phyloP scores from a whole-genome alignment of 2,113 vertebrate species.

The Montifringilla adamsi region DNA sequence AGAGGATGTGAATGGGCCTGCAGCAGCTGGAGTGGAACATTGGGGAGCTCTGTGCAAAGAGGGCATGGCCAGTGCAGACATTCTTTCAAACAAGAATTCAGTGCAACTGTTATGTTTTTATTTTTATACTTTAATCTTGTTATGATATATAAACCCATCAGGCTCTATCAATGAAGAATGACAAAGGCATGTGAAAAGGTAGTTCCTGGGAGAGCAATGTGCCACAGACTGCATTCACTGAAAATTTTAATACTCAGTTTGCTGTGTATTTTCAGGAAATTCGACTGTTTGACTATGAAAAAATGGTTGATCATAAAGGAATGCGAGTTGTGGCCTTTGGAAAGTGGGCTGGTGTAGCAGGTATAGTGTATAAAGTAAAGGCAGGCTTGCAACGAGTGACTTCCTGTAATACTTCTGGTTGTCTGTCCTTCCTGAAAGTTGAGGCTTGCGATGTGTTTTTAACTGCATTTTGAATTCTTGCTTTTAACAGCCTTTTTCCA shows the following conservation, averaged over 20 bases:
- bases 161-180: neutral
- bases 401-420: neutral
- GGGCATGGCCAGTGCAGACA: neutral
- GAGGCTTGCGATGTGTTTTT: neutral
- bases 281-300: conserved; percentile 97
- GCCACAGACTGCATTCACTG: neutral
- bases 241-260: conserved; percentile 39
- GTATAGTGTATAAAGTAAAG: conserved; percentile 71
- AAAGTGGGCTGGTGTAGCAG: conserved; percentile 97
- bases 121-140: neutral
- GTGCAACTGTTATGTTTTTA: neutral
- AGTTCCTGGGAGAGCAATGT: neutral
- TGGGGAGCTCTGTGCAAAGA: neutral
- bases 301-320: conserved; percentile 95
- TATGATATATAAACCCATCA: neutral
- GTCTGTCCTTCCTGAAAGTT: neutral
- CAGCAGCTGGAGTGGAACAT: neutral
- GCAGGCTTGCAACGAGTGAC: conserved; percentile 29
- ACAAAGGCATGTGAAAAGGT: neutral
- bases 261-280: conserved; percentile 82
- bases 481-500: conserved; percentile 24
- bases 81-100: neutral
- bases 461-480: conserved; percentile 23
- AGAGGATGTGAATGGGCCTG: neutral
- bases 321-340: conserved; percentile 93